Base-by-base conservation (phyloP, 2,888 invertebrate species). In the Phorcus lineatus region DNA sequence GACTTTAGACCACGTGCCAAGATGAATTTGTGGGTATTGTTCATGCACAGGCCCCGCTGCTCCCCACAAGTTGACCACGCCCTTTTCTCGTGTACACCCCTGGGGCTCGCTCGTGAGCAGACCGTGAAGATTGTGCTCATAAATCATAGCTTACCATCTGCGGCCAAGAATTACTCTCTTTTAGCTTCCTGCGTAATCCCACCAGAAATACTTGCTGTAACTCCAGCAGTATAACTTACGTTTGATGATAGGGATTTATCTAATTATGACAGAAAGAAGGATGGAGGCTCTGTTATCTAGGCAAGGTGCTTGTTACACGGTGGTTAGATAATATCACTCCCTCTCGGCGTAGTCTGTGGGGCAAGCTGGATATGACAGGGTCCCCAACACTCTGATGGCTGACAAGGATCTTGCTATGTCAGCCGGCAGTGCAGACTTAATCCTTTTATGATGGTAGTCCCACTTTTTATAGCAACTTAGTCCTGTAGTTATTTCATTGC, bases 121-220 rank as follows among this genome's bases (percentile, higher is more conserved):
- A 36, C 31, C 70, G 19, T 31, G 36, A 53, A 76, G 36, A 76
- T 76, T n/a, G 52, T 54, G 31, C 28, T 28, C 76, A 76, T 76
- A 76, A 76, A 76, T 76, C 76, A 76, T 76, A 28, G 24, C 31
- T 54, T 76, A 76, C 76, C 76, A 76, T 76, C 76, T 76, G 76
- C 47, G 47, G 47, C 76, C 55, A 28, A 76, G 55, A 76, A 55
- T 76, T 70, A 70, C 19, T 70, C 36, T 36, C 28, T 70, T 36
- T 70, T 31, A 70, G 70, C 31, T 70, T 31, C 36, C 70, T 31
- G 19, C 17, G 31, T 70, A 70, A 70, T 70, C 70, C 70, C 70
- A n/a, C n/a, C 24, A 19, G 19, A 70, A 70, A 40, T 70, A 70
- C 31, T 70, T 47, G 47, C 47, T 36, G 70, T 70, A 31, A 17